Base-by-base conservation (phyloP, 2,888 invertebrate genomes). In the Aporophyla lueneburgensis region DNA sequence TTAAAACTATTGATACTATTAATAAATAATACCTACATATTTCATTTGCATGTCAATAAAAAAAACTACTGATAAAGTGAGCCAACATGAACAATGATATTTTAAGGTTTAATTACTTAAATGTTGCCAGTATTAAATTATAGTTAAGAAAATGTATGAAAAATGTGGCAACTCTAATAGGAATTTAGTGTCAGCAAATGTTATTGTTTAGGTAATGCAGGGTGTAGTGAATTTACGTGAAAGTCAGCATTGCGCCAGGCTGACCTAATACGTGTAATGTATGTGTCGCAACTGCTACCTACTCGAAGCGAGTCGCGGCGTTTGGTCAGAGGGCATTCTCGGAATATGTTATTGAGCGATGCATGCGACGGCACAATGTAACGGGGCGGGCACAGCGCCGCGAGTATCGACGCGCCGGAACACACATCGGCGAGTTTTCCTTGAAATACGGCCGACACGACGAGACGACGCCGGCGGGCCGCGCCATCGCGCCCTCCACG, bases 391-490 rank as follows among this genome's bases (percentile, higher is more conserved):
- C 88, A 88, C 88, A 89, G 89, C 90, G 81, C 80, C 78, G 75
- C 89, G 86, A 89, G 85, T 87, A 93, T 91, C 91, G 92, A 93
- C 93, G 92, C 93, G 91, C 84, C 91, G 86, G 80, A 88, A 86
- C 85, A 91, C 89, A 92, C 90, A 90, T 92, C 91, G 91, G 90
- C 88, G 92, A 93, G 92, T 93, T 95, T 96, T 96, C 95, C 95
- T 95, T 94, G 95, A 95, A 95, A 94, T 93, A 93, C 92, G 91
- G 91, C 81, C 89, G 91, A 90, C 91, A 90, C 89, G 90, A 72
- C 79, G 74, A 81, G 83, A 85, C 89, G 89, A 90, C 90, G 89
- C 91, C 91, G 93, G 93, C 93, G 93, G 91, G 87, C 89, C 91
- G 90, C 91, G 91, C 89, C 92, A 93, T 89, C 91, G 93, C 94